Conservation (phyloP, 2,797 vertebrate species). For the Tokudaia muenninki region DNA sequence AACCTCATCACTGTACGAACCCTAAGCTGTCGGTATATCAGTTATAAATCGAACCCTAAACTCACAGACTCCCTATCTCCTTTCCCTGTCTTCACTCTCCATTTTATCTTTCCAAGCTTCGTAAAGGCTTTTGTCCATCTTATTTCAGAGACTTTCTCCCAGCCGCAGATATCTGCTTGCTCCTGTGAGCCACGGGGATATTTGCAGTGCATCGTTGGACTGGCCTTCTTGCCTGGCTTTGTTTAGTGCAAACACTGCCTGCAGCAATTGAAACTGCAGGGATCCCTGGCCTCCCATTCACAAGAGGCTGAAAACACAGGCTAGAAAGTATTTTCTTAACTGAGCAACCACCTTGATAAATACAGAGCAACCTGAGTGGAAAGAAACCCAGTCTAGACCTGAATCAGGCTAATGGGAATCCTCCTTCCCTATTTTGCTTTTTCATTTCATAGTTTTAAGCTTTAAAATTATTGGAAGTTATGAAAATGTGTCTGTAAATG, state of each 20-base stretch:
- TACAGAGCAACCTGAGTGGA: slow-evolving; percentile 21
- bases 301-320: neutral
- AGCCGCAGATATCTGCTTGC: neutral
- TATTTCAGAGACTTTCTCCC: slow-evolving; percentile 40
- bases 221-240: slow-evolving; percentile 13
- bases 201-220: slow-evolving; percentile 44
- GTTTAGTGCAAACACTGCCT: slow-evolving; percentile 48
- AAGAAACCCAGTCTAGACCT: neutral
- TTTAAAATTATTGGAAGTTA: slow-evolving; percentile 51
- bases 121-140: neutral
- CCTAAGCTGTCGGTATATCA: neutral
- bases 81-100: neutral
- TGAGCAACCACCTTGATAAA: neutral
- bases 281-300: slow-evolving; percentile 27
- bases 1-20: neutral
- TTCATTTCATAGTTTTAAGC: slow-evolving; percentile 25
- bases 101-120: slow-evolving; percentile 16
- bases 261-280: neutral
- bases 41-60: slow-evolving; percentile 46
- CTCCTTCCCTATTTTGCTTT: slow-evolving; percentile 3
- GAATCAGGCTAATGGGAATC: neutral
- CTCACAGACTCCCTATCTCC: neutral
- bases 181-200: slow-evolving; percentile 27
- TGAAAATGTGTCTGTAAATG: slow-evolving; percentile 10
- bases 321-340: slow-evolving; percentile 47